Conservation (phyloP, 2,797 vertebrate genomes). For the Limosa lapponica region DNA sequence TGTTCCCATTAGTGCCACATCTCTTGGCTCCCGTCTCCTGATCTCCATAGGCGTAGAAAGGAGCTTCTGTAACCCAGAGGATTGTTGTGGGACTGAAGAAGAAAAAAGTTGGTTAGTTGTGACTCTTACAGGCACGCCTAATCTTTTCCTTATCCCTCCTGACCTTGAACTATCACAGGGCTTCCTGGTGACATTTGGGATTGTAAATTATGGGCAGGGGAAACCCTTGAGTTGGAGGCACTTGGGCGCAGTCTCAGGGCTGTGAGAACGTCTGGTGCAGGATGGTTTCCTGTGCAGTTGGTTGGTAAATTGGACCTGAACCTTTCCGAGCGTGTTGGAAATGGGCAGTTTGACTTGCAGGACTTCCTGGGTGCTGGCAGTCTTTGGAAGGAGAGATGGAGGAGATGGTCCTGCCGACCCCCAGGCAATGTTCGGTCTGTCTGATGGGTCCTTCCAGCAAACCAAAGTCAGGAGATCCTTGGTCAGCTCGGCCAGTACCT, state of each 20-base stretch:
- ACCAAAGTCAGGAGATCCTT: neutral
- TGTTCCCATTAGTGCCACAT: no score
- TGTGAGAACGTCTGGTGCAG: accelerated
- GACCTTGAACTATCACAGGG: neutral
- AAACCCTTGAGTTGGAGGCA: neutral
- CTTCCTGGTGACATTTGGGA: neutral
- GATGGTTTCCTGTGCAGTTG: neutral
- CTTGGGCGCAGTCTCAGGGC: neutral
- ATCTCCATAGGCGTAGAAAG: neutral
- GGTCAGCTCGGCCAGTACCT: neutral
- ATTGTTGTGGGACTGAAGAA: neutral
- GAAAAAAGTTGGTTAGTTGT: neutral
- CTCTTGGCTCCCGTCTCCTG: neutral
- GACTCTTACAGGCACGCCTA: neutral
- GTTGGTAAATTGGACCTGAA: neutral
- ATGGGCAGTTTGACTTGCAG: neutral
- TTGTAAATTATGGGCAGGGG: neutral
- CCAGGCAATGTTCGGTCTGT: neutral
- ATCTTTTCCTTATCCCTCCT: neutral
- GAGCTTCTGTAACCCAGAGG: neutral
- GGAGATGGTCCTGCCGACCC: neutral
- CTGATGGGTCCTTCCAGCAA: neutral
- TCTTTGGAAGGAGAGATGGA: neutral
- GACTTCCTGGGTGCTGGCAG: neutral
- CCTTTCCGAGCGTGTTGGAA: neutral